Evolutionary conservation across 2,113 vertebrate genomes (phyloP).

Genomic region (Myanophis thanlyinensis): DNA sequence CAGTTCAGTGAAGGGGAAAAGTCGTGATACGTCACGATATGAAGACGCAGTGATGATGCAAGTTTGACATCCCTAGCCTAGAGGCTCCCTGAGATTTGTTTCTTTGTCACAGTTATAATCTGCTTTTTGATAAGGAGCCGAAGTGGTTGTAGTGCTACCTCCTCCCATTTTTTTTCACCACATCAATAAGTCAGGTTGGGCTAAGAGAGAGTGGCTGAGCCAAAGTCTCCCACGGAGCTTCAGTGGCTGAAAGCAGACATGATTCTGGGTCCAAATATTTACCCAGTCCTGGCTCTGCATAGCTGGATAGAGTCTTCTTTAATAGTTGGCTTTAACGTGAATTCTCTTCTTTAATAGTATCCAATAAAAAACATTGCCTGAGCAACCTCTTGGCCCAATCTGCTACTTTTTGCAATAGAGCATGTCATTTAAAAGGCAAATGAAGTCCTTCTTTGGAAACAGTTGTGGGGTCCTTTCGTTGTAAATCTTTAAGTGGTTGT

Average conservation of each 20-base stretch:
- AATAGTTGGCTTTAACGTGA: background rate
- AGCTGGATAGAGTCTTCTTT: background rate
- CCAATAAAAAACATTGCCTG: background rate
- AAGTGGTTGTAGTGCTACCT: background rate
- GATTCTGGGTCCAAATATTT: background rate
- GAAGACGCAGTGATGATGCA: too few relatives aligned
- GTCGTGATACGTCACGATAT: too few relatives aligned
- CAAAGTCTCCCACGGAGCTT: background rate
- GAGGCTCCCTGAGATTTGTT: background rate
- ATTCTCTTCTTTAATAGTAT: background rate
- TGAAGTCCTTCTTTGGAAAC: background rate
- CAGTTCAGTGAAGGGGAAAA: too few relatives aligned
- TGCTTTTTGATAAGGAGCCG: background rate
- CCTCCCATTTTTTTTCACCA: background rate
- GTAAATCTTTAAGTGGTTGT: background rate
- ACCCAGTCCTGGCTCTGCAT: background rate
- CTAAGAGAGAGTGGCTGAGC: background rate
- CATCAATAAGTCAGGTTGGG: background rate
- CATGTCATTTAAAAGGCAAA: background rate
- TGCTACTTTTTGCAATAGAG: background rate
- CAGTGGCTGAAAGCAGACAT: background rate
- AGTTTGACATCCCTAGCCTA: too few relatives aligned
- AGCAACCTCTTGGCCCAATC: background rate
- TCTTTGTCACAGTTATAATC: background rate
- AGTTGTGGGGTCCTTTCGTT: background rate